phyloP scores from a whole-genome alignment of 2,113 vertebrate genomes.

The Phrynosoma platyrhinos region DNA sequence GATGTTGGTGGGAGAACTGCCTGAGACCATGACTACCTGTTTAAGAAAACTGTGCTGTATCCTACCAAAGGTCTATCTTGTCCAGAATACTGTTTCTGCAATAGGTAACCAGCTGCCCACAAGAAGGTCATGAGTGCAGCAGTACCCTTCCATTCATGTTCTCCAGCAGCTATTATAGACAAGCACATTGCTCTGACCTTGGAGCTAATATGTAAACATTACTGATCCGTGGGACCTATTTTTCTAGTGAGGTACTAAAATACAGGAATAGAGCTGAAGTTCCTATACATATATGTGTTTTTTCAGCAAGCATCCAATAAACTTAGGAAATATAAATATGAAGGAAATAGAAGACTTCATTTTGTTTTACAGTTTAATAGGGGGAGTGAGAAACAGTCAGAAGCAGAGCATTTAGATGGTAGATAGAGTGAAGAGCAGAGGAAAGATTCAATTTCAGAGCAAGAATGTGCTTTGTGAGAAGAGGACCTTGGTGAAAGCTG shows the following conservation, averaged over 20 bases:
- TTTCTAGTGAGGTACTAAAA: not conserved
- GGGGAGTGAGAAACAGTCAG: not conserved
- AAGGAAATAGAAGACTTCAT: not conserved
- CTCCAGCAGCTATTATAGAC: not conserved
- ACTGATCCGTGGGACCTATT: not conserved
- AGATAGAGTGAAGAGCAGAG: not conserved
- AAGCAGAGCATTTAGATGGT: not conserved
- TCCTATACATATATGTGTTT: not conserved
- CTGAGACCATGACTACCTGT: not conserved
- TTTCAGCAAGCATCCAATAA: not conserved
- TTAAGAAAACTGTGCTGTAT: not conserved
- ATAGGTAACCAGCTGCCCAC: not conserved
- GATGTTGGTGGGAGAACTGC: not conserved
- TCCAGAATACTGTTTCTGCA: not conserved
- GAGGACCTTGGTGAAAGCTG: not conserved
- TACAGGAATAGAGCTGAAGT: not conserved
- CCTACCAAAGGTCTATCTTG: not conserved
- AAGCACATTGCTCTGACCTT: not conserved
- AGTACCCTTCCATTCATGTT: not conserved
- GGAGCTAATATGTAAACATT: not conserved
- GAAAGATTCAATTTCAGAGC: not conserved
- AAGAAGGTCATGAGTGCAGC: not conserved
- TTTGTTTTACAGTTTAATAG: not conserved
- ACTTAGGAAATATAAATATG: not conserved
- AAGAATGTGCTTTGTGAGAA: not conserved